Conservation (phyloP, 2,113 vertebrate genomes). For the Oryzias melastigma region DNA sequence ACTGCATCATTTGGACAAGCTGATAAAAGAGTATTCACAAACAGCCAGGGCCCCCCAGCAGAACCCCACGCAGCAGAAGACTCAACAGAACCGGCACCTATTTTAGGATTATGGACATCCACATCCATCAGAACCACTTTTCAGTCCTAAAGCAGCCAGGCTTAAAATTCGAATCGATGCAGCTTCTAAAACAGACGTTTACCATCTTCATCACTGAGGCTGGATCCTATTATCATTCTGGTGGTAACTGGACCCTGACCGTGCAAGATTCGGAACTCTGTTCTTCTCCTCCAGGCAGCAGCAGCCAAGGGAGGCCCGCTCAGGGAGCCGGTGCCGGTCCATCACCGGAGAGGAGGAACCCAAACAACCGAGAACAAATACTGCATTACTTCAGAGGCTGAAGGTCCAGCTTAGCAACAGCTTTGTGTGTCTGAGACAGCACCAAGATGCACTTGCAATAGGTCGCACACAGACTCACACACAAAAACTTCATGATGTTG, state of each 20-base stretch:
- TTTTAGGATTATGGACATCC: no score
- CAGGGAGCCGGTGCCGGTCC: constrained; percentile 43
- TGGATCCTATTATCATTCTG: no score
- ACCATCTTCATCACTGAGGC: no score
- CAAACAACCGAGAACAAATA: constrained; percentile 73
- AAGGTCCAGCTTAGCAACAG: constrained; percentile 93
- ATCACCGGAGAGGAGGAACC: constrained; percentile 61
- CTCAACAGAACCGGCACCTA: no score
- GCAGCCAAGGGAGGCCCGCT: constrained; percentile 52
- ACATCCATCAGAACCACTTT: no score
- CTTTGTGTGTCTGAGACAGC: constrained; percentile 80
- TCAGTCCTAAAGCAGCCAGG: no score
- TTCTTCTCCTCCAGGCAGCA: constrained; percentile 8
- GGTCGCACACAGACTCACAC: constrained; percentile 13
- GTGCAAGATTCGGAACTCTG: no score
- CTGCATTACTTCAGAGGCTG: constrained; percentile 83
- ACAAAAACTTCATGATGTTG: no score
- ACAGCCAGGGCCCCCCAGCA: neutral
- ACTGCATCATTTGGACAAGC: constrained; percentile 64
- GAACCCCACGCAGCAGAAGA: no score
- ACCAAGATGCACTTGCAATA: constrained; percentile 69
- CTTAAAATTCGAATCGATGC: no score
- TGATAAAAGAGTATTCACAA: constrained; percentile 63
- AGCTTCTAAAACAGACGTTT: no score
- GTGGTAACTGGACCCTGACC: no score